These are phyloP conservation scores for Heterodera filipjevi DNA, from an alignment of 2,888 invertebrate genomes.

Conservation along the genomic window DNA sequence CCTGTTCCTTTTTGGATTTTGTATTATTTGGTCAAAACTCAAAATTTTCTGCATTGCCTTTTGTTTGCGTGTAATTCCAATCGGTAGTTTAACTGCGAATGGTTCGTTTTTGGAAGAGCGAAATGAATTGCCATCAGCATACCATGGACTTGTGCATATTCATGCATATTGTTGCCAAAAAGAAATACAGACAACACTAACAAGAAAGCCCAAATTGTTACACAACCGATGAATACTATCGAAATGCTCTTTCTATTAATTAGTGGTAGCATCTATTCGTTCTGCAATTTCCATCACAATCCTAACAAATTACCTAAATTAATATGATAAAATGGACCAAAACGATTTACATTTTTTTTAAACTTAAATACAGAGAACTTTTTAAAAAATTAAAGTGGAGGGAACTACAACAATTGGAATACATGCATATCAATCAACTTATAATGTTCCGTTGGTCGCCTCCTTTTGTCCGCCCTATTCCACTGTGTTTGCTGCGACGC, in stretches of 20 bases:
- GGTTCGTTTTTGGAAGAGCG: conserved; percentile 37
- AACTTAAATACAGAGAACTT: too few species aligned
- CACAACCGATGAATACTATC: not conserved
- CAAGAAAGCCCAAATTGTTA: not conserved
- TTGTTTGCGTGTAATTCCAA: conserved; percentile 27
- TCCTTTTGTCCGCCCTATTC: not conserved
- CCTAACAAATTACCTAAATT: too few species aligned
- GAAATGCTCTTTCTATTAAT: not conserved
- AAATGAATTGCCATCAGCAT: not conserved
- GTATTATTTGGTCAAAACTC: conserved; percentile 41
- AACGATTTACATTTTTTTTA: too few species aligned
- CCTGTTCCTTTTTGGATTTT: conserved; percentile 32
- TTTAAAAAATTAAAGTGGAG: too few species aligned
- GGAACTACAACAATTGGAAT: too few species aligned
- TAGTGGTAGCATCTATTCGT: not conserved
- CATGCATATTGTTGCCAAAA: not conserved
- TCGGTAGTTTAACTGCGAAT: conserved; percentile 42
- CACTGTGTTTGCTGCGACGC: not conserved
- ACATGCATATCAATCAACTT: not conserved
- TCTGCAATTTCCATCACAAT: too few species aligned
- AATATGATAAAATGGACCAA: too few species aligned
- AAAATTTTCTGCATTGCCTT: conserved; percentile 39
- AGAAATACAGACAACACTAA: not conserved
- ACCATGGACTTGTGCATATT: not conserved
- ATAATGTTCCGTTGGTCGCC: not conserved